phyloP scores from a whole-genome alignment of 2,888 invertebrate genomes.

The Himalopsyche japonica region DNA sequence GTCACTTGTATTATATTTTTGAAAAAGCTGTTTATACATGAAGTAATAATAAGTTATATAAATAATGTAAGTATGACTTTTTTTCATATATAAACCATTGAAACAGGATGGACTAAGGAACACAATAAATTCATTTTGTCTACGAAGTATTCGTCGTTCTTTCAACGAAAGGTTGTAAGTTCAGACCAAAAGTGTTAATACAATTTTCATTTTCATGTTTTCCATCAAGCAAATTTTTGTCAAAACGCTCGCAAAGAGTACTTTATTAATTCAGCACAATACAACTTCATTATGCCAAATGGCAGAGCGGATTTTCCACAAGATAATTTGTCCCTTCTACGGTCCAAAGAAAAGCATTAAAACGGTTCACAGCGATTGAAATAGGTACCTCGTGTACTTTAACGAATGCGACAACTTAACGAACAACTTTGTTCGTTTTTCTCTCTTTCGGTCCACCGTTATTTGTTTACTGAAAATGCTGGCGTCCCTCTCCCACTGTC shows the following conservation, averaged over 20 bases:
- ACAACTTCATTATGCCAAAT: conserved; percentile 30
- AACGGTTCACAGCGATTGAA: conserved; percentile 25
- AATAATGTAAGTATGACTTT: too few relatives aligned
- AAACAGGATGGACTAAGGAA: background rate
- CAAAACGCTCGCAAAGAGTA: background rate
- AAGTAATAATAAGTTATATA: too few relatives aligned
- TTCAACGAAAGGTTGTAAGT: background rate
- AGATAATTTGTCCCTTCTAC: conserved; percentile 28
- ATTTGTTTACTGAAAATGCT: conserved; percentile 6
- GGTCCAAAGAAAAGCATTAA: conserved; percentile 16
- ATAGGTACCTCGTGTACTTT: conserved; percentile 16
- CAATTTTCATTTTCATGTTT: conserved; percentile 21
- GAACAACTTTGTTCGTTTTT: conserved; percentile 22
- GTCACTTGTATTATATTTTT: too few relatives aligned
- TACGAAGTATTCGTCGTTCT: background rate
- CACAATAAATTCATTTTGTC: background rate
- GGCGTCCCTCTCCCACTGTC: conserved; percentile 13
- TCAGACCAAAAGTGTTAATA: conserved; percentile 8
- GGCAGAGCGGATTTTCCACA: conserved; percentile 4
- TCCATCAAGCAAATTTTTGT: background rate
- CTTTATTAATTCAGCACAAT: conserved; percentile 33
- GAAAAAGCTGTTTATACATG: too few relatives aligned
- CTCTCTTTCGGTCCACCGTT: conserved; percentile 9
- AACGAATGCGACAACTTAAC: conserved; percentile 18
- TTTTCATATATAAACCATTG: background rate